phyloP scores from a whole-genome alignment of 2,888 invertebrate species.

The Eupeodes luniger region DNA sequence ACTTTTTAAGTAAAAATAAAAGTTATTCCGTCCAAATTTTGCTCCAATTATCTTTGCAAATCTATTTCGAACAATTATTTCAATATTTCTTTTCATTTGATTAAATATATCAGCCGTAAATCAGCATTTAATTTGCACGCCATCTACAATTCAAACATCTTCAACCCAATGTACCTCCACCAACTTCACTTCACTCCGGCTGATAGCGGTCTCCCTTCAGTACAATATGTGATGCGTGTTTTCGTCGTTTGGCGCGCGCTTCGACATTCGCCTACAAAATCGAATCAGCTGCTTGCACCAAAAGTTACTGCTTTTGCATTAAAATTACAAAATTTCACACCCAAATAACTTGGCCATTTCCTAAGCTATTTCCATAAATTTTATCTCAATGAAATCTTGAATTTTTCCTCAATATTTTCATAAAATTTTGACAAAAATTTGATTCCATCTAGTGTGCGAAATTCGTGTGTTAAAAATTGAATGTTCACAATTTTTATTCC shows the following conservation, averaged over 20 bases:
- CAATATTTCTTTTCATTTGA: neutral
- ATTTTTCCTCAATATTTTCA: constrained; percentile 66
- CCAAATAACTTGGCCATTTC: constrained; percentile 49
- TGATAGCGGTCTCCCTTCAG: constrained; percentile 53
- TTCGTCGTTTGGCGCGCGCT: constrained; percentile 76
- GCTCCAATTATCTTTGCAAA: neutral
- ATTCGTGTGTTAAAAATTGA: constrained; percentile 59
- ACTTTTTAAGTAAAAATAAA: constrained; percentile 9
- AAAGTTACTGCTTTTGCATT: constrained; percentile 74
- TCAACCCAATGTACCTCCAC: constrained; percentile 25
- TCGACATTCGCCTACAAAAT: constrained; percentile 74
- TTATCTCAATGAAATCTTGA: constrained; percentile 56
- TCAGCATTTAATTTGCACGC: constrained; percentile 1
- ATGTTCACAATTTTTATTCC: constrained; percentile 63
- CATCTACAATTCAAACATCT: constrained; percentile 23
- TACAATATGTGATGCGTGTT: constrained; percentile 71
- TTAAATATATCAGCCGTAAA: neutral
- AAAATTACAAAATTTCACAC: constrained; percentile 71
- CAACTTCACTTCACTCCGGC: constrained; percentile 63
- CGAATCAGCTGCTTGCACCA: constrained; percentile 73
- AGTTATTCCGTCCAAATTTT: neutral
- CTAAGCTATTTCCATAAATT: constrained; percentile 51
- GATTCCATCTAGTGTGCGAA: constrained; percentile 46
- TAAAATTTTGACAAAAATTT: constrained; percentile 57
- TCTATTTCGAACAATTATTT: neutral